These are phyloP conservation scores for Brachystomella parvula DNA, from an alignment of 1,140 invertebrate genomes.

Conservation along the genomic window DNA sequence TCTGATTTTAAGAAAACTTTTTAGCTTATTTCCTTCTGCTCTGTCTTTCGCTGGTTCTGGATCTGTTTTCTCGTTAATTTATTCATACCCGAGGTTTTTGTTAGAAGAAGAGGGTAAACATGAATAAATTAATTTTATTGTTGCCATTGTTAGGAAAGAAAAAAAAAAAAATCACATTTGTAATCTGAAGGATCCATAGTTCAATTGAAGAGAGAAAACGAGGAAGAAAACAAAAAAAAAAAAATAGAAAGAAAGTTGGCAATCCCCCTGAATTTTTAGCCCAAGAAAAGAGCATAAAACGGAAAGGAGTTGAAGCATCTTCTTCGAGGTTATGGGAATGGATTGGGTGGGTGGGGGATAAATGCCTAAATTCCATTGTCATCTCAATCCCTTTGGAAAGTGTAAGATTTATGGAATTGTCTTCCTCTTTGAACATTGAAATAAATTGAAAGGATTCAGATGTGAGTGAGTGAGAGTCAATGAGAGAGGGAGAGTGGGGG, in stretches of 20 bases:
- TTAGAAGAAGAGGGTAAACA: too few species aligned
- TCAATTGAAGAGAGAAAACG: too few species aligned
- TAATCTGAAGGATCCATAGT: too few species aligned
- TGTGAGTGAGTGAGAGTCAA: neutral
- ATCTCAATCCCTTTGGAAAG: slow-evolving; percentile 36
- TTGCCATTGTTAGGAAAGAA: too few species aligned
- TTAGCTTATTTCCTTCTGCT: too few species aligned
- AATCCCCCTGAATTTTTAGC: neutral
- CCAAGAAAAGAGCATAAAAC: neutral
- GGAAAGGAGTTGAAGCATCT: slow-evolving; percentile 1
- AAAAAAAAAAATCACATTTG: too few species aligned
- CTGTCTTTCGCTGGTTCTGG: too few species aligned
- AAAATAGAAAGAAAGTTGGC: neutral
- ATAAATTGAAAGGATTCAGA: slow-evolving; percentile 38
- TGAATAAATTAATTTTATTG: too few species aligned
- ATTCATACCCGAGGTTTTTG: too few species aligned
- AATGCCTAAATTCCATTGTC: slow-evolving; percentile 37
- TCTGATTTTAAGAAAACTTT: too few species aligned
- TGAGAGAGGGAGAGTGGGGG: neutral
- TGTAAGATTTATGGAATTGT: slow-evolving; percentile 39
- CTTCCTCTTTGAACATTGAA: slow-evolving; percentile 37
- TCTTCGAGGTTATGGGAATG: neutral
- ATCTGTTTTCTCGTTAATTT: too few species aligned
- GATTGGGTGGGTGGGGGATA: neutral
- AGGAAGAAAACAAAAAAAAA: neutral